Percentiles rank a stretch among this genome's conserved stretches.
phyloP scores from a whole-genome alignment of 2,113 vertebrate species.

The Galeopterus variegatus region DNA sequence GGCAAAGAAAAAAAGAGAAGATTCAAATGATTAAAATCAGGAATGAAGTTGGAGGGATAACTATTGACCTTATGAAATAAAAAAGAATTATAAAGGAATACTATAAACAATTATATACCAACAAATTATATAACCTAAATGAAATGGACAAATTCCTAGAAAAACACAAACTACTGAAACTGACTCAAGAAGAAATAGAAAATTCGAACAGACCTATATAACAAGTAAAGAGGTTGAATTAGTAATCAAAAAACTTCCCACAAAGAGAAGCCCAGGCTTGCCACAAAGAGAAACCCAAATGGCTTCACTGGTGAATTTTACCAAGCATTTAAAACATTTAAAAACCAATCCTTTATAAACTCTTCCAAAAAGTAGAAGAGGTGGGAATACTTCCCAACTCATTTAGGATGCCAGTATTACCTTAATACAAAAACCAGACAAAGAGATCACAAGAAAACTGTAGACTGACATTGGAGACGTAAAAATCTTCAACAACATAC shows the following conservation, averaged over 20 bases:
- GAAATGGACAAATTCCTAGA: slow-evolving; percentile 31
- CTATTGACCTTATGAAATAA: slow-evolving; percentile 9
- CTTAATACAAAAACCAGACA: not conserved
- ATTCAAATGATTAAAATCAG: not conserved
- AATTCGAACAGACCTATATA: not conserved
- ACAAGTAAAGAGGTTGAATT: not conserved
- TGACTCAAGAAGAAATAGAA: slow-evolving; percentile 44
- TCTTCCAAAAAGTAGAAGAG: not conserved
- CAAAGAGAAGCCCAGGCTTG: not conserved
- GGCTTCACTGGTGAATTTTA: not conserved
- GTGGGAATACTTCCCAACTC: not conserved
- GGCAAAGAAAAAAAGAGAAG: not conserved
- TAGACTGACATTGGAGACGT: not conserved
- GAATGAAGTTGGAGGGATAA: not conserved
- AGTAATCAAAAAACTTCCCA: not conserved
- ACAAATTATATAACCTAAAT: not conserved
- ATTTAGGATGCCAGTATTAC: not conserved
- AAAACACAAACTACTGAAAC: slow-evolving; percentile 7
- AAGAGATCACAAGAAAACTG: not conserved
- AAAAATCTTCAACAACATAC: not conserved
- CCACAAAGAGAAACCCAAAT: not conserved
- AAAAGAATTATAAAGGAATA: not conserved
- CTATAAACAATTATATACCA: not conserved
- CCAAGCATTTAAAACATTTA: not conserved
- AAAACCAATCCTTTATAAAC: not conserved